phyloP scores from a whole-genome alignment of 2,113 vertebrate genomes.

The Macroglossus sobrinus region DNA sequence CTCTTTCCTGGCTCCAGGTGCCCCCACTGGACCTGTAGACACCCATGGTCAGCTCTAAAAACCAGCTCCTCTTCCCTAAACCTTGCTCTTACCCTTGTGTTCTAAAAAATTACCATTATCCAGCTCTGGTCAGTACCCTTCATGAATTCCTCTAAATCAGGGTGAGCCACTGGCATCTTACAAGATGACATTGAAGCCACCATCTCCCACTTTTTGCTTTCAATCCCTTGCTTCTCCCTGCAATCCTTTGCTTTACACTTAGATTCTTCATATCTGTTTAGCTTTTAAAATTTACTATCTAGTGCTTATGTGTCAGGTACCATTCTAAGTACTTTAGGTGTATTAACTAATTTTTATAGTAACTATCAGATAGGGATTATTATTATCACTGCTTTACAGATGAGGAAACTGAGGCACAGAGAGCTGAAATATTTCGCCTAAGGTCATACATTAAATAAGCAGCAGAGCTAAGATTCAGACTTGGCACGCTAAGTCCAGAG shows the following conservation, averaged over 20 bases:
- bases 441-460: background rate
- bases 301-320: background rate
- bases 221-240: background rate
- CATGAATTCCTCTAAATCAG: background rate
- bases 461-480: background rate
- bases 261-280: background rate
- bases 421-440: background rate
- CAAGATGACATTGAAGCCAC: background rate
- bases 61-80: background rate
- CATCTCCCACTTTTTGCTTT: background rate
- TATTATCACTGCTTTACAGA: background rate
- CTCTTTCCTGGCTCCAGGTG: background rate
- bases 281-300: background rate
- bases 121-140: background rate
- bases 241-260: background rate
- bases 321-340: background rate
- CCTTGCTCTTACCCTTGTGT: too few species aligned
- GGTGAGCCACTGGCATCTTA: background rate
- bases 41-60: background rate
- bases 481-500: background rate
- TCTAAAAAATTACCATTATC: background rate
- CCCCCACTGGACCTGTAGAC: background rate
- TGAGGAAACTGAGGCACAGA: conserved; percentile 7
- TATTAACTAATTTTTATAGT: background rate
- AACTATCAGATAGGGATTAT: background rate